Base-by-base conservation (phyloP, 2,797 vertebrate species). In the Crossoptilon crossoptilon region DNA sequence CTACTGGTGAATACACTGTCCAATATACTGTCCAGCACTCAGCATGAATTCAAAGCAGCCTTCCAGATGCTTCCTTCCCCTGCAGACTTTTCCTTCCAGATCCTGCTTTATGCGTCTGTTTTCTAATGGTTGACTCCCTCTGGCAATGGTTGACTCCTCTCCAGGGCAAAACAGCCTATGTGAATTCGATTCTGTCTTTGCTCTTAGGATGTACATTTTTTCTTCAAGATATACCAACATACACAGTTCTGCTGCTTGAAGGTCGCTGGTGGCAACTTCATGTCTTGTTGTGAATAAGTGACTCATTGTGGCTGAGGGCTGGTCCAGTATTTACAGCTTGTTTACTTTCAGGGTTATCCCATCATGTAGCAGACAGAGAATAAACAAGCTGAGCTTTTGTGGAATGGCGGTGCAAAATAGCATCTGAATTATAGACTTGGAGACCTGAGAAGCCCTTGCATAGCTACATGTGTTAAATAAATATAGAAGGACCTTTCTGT, bases 261-360 rank as follows among this genome's bases (percentile, higher is more conserved):
- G 60, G 69, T 62, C 0, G 0, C 14, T 15, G 39, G 48, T 1
- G 2, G 55, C 59, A 27, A 6, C 49, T 90, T 49, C 24, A 11
- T 37, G 41, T 70, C 41, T 83, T 59, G 26, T n/a, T 55, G 5
- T 37, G 78, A 87, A 49, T 72, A 94, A 86, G 35, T 71, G 48
- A 77, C 58, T 88, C 39, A 26, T 49, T 94, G 84, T 87, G 81
- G 48, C 69, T 87, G 39, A 67, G 60, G 21, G 48, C 39, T 79
- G 39, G 39, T 75, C 70, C 71, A 44, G 3, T 74, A 89, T 93
- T 93, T 90, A 74, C 72, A 75, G 55, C n/a, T 86, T 93, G 49
- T 78, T 91, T 96, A 91, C 78, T 91, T 88, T 85, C 66, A 90
- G 66, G 86, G 77, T 75, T 84, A 84, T 66, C 73, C 63, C 64